Percentiles rank a stretch among this genome's conserved stretches.
Conservation (phyloP, 2,113 vertebrate genomes). For the Rhinolophus sinicus region DNA sequence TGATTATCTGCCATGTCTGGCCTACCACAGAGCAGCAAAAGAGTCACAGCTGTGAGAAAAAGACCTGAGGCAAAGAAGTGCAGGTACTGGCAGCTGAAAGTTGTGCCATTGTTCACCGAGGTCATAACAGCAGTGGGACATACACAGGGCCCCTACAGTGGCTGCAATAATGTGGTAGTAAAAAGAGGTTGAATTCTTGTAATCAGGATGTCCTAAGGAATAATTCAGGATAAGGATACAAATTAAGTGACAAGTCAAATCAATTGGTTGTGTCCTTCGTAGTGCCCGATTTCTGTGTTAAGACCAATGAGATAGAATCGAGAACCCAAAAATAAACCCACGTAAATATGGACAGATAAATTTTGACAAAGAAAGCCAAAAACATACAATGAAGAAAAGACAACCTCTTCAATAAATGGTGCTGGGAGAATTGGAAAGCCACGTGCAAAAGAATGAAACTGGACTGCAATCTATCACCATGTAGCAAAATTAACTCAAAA, state of each 20-base stretch:
- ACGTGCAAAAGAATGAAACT: too few relatives aligned
- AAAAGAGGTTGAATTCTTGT: not conserved
- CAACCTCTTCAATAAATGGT: too few relatives aligned
- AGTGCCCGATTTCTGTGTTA: not conserved
- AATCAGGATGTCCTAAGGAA: not conserved
- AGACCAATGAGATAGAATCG: too few relatives aligned
- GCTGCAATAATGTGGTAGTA: not conserved
- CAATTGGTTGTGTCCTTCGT: not conserved
- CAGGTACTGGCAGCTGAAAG: not conserved
- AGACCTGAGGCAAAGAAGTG: not conserved
- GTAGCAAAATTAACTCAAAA: too few relatives aligned
- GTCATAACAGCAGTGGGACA: not conserved
- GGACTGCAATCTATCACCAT: too few relatives aligned
- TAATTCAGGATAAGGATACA: not conserved
- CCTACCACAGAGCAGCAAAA: not conserved
- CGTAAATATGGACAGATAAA: too few relatives aligned
- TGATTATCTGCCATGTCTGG: not conserved
- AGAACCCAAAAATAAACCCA: too few relatives aligned
- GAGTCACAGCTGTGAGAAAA: not conserved
- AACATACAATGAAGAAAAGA: too few relatives aligned
- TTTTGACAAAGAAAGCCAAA: too few relatives aligned
- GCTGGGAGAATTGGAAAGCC: too few relatives aligned
- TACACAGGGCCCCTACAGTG: not conserved
- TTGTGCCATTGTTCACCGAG: not conserved
- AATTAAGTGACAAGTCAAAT: not conserved